Base-by-base conservation (phyloP, 2,797 vertebrate genomes). In the Eremophila alpestris region DNA sequence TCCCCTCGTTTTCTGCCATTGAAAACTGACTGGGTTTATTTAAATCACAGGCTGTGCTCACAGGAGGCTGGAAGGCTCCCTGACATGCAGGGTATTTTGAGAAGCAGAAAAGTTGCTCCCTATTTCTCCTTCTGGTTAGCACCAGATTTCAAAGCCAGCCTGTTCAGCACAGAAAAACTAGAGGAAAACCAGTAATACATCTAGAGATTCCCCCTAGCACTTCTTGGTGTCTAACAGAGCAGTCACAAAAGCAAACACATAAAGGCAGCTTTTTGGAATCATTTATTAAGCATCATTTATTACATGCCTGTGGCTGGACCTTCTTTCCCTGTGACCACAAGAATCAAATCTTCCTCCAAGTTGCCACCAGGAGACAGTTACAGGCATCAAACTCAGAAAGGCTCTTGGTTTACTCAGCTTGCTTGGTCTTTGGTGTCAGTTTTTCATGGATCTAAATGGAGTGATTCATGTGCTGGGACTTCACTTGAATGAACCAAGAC, bases 281-380 rank as follows among this genome's bases (percentile, higher is more conserved):
- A 94, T 97, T 97, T 97, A 97, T 97, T 97, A 93, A 94, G 59
- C 88, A 93, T 81, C 88, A 86, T 73, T 92, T 91, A 73, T 94
- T 94, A 96, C 93, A 95, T 96, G 93, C 85, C 93, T 90, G 87
- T 79, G 91, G 84, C 87, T 96, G 82, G 91, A 91, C 90, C 4
- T 67, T 93, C 89, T 58, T 95, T 90, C 90, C 85, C 84, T 89
- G 84, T 91, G 93, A 79, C 69, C 93, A 93, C 87, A 97, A 83
- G 94, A 93, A 92, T 60, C 67, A 95, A 75, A 73, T 95, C 93
- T 86, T 96, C 94, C 74, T 88, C 83, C 70, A 56, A 83, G 94
- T 17, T 90, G 87, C 81, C 81, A 89, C 46, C 87, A 83, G 82
- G 49, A 62, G 62, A 83, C 73, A 87, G 73, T 75, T 76, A 74